A percentile compares a stretch with the other conserved stretches of the same genome.
These are phyloP conservation scores for Hyposmocoma kahamanoa DNA, from an alignment of 1,140 invertebrate genomes.

Conservation along the genomic window DNA sequence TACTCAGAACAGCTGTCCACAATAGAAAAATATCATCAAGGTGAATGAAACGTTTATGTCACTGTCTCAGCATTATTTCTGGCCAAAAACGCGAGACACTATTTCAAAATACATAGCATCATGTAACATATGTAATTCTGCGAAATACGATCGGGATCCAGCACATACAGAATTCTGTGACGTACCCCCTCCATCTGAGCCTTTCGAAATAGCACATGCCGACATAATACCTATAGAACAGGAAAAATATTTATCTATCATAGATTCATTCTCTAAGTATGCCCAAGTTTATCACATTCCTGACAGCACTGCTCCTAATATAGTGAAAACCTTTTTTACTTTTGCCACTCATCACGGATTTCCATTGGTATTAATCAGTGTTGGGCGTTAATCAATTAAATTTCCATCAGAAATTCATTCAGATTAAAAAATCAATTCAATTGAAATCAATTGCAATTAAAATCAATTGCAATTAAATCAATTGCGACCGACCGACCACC, in stretches of 20 bases:
- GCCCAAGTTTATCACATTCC: background rate
- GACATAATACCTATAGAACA: background rate
- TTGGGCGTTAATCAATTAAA: too few species aligned
- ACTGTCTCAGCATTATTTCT: background rate
- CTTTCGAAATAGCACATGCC: background rate
- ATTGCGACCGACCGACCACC: too few species aligned
- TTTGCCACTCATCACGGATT: background rate
- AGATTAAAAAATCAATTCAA: background rate
- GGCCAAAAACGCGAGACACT: background rate
- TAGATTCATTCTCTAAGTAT: constrained; percentile 2
- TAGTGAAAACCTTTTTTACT: background rate
- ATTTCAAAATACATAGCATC: background rate
- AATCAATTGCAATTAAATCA: too few species aligned
- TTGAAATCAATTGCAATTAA: too few species aligned
- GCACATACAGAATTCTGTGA: background rate
- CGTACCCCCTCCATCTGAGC: background rate
- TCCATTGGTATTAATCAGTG: background rate
- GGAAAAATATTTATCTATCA: background rate
- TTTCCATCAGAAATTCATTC: too few species aligned
- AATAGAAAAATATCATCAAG: constrained; percentile 1
- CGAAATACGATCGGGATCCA: background rate
- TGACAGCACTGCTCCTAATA: constrained; percentile 1
- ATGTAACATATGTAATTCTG: background rate
- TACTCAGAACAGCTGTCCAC: background rate
- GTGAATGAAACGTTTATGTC: background rate